phyloP scores from a whole-genome alignment of 2,888 invertebrate genomes.

The Noctua pronuba region DNA sequence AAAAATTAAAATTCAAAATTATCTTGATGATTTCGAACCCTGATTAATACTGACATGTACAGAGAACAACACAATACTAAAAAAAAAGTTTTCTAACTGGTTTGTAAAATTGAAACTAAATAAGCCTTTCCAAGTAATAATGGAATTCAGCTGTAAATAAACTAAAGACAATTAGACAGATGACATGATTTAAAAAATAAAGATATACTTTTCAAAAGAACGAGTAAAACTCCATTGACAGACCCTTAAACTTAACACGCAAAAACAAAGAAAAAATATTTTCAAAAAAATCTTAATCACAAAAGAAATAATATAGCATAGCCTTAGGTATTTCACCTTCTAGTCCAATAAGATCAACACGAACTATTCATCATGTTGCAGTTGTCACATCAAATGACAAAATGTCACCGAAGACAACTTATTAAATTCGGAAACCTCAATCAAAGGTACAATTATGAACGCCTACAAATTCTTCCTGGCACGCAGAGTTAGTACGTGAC shows the following conservation, averaged over 20 bases:
- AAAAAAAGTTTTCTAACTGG: background rate
- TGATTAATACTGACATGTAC: conserved; percentile 2
- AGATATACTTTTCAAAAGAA: background rate
- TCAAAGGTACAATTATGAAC: conserved; percentile 83
- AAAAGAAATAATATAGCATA: background rate
- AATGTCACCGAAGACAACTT: conserved; percentile 70
- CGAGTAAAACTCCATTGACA: background rate
- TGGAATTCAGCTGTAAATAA: background rate
- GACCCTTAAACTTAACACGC: background rate
- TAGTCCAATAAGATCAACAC: background rate
- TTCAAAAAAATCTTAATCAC: background rate
- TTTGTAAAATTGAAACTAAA: background rate
- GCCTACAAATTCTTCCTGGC: conserved; percentile 86
- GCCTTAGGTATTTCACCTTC: background rate
- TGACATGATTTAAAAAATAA: background rate
- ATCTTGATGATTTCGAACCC: background rate
- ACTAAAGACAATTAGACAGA: background rate
- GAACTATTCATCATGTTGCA: conserved; percentile 52
- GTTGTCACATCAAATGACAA: conserved; percentile 50
- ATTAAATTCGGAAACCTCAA: conserved; percentile 84
- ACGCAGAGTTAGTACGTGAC: conserved; percentile 77
- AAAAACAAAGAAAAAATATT: background rate
- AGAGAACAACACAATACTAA: background rate
- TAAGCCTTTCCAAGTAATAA: background rate
- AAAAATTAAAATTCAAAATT: no score